These are phyloP conservation scores for Troilus luridus DNA, from an alignment of 2,888 invertebrate species.

Conservation along the genomic window DNA sequence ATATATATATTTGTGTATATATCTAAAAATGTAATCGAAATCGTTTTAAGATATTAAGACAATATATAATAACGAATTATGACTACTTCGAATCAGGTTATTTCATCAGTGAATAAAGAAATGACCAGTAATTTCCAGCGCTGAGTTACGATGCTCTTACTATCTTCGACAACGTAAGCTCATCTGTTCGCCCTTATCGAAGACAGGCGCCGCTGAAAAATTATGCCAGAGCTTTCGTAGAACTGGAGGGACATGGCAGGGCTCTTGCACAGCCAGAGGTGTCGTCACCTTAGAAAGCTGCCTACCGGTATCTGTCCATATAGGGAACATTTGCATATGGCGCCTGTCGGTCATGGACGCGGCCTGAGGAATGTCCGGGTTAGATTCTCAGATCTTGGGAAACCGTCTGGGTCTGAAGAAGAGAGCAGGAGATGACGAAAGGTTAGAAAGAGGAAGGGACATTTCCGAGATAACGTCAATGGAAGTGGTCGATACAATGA, in stretches of 20 bases:
- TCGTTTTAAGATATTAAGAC: too few relatives aligned
- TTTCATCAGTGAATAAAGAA: too few relatives aligned
- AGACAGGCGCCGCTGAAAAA: neutral
- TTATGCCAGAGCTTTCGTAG: neutral
- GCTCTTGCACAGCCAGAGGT: conserved; percentile 1
- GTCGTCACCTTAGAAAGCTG: conserved; percentile 27
- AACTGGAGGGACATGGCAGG: neutral
- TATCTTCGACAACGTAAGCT: neutral
- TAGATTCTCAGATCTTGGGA: neutral
- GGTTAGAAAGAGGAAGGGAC: neutral
- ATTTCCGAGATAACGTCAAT: too few relatives aligned
- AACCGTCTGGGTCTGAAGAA: neutral
- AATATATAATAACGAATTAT: too few relatives aligned
- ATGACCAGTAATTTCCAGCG: too few relatives aligned
- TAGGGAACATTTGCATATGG: conserved; percentile 18
- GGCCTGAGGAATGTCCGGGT: conserved; percentile 9
- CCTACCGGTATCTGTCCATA: conserved; percentile 5
- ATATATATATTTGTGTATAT: too few relatives aligned
- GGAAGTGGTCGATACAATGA: too few relatives aligned
- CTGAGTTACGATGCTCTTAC: neutral
- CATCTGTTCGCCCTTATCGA: neutral
- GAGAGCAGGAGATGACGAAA: neutral
- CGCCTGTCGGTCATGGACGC: conserved; percentile 23
- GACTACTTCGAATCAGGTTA: too few relatives aligned
- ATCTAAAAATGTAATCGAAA: too few relatives aligned